Conservation (phyloP, 2,113 vertebrate species). For the Phalacrocorax pelagicus region DNA sequence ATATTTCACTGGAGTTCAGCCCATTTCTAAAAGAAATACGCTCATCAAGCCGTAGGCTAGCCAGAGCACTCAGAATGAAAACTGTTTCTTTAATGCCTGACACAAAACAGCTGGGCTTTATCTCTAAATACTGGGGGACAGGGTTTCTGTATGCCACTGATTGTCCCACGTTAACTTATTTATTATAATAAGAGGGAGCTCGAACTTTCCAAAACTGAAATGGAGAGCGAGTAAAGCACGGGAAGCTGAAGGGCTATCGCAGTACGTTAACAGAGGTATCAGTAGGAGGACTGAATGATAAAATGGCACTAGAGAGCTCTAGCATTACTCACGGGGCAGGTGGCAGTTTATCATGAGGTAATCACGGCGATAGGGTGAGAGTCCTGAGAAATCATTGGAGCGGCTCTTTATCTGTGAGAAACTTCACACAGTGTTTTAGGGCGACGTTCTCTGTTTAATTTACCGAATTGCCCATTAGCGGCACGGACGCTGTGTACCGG, state of each 20-base stretch:
- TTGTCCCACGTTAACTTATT: neutral
- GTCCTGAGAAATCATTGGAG: neutral
- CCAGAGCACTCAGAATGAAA: neutral
- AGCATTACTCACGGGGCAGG: neutral
- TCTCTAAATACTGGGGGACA: neutral
- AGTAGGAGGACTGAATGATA: neutral
- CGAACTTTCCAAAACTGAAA: neutral
- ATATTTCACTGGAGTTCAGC: conserved; percentile 59
- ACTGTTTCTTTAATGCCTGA: neutral
- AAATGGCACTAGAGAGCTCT: neutral
- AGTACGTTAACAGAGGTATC: neutral
- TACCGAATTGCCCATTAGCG: neutral
- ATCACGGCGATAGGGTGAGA: neutral
- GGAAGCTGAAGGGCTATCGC: neutral
- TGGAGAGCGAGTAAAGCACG: neutral
- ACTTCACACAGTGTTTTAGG: neutral
- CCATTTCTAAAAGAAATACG: conserved; percentile 57
- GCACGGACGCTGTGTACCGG: neutral
- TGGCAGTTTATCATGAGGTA: neutral
- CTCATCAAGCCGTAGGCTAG: conserved; percentile 2
- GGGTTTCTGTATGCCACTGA: neutral
- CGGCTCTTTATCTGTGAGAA: neutral
- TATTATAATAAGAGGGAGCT: neutral
- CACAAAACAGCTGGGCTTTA: conserved; percentile 6
- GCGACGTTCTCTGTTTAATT: neutral